Conservation (phyloP, 2,888 invertebrate species). For the Ophioninae sp. region DNA sequence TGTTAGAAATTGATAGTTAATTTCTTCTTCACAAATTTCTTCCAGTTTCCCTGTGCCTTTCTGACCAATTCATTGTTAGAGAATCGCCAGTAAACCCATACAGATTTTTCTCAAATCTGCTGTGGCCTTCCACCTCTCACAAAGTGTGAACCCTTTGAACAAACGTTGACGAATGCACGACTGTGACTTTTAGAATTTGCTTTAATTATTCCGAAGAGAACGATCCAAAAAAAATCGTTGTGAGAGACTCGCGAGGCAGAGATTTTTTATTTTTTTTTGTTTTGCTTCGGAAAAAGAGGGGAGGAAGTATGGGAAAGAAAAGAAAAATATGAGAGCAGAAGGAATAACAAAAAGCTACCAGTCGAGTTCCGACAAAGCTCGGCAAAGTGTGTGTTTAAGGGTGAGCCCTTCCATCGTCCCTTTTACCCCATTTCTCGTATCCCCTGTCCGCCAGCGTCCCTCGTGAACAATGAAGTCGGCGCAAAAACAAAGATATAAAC, state of each 20-base stretch:
- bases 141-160: neutral
- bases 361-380: conserved; percentile 69
- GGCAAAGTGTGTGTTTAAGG: conserved; percentile 41
- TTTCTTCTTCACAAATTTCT: neutral
- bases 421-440: conserved; percentile 57
- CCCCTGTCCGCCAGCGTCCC: conserved; percentile 59
- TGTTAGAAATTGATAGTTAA: neutral
- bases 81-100: too few relatives aligned
- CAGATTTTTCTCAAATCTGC: too few relatives aligned
- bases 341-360: conserved; percentile 74
- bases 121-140: neutral
- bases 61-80: neutral
- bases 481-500: conserved; percentile 80
- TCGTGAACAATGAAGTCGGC: conserved; percentile 77
- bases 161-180: conserved; percentile 57
- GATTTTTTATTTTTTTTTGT: conserved; percentile 38
- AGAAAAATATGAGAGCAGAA: conserved; percentile 66
- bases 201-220: conserved; percentile 60
- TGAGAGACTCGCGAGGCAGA: conserved; percentile 60
- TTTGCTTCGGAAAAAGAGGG: conserved; percentile 29
- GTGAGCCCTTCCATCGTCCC: conserved; percentile 41
- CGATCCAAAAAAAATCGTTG: conserved; percentile 60
- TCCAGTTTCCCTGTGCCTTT: neutral
- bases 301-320: conserved; percentile 54
- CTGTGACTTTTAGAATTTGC: conserved; percentile 52